Evolutionary conservation across 2,113 vertebrate genomes (phyloP).

Genomic region (Irena cyanogastra): DNA sequence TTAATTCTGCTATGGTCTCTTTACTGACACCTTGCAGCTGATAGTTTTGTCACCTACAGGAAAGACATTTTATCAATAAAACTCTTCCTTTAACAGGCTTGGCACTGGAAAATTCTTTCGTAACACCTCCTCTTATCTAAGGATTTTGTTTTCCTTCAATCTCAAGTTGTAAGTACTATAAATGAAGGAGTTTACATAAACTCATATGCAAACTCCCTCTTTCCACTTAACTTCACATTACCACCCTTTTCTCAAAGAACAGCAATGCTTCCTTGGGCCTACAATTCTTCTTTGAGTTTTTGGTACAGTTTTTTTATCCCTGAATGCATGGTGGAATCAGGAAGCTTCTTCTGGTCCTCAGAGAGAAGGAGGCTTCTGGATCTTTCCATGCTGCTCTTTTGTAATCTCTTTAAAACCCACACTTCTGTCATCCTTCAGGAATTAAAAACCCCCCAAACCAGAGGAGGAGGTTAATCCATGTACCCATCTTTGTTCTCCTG

Average conservation of each 20-base stretch:
- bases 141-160: not conserved
- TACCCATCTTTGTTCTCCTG: not conserved
- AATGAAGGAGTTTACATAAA: not conserved
- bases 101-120: not conserved
- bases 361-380: not conserved
- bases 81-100: not conserved
- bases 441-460: not conserved
- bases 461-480: not conserved
- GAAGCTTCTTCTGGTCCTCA: not conserved
- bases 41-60: not conserved
- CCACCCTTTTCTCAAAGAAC: not conserved
- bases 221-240: not conserved
- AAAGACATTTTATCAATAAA: not conserved
- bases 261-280: not conserved
- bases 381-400: not conserved
- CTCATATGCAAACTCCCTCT: not conserved
- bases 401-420: not conserved
- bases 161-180: not conserved
- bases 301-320: not conserved
- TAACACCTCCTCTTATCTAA: not conserved
- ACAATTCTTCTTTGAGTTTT: not conserved
- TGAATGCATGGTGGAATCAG: not conserved
- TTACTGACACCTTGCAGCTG: not conserved
- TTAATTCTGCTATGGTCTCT: not conserved
- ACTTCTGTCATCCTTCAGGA: not conserved